Evolutionary conservation across 1,140 invertebrate species (phyloP).

Genomic region (Zaprionus ornatus): DNA sequence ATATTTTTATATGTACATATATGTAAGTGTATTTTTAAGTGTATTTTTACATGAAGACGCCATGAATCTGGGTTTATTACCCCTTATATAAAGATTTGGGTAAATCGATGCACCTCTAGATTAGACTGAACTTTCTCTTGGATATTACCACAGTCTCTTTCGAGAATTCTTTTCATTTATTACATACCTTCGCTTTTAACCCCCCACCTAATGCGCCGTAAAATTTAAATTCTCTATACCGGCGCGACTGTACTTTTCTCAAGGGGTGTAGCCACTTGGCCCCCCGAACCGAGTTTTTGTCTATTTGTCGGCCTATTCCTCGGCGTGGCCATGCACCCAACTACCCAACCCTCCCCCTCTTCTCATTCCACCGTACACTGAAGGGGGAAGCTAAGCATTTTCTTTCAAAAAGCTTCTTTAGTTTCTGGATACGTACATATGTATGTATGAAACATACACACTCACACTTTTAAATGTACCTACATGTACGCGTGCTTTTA

Average conservation of each 20-base stretch:
- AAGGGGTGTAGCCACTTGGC: not conserved
- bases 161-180: no score
- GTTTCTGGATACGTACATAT: conserved; percentile 7
- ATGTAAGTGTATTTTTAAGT: no score
- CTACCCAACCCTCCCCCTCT: not conserved
- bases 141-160: no score
- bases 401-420: conserved; percentile 30
- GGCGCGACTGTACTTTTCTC: not conserved
- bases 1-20: no score
- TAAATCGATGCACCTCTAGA: no score
- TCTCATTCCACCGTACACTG: not conserved
- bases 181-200: no score
- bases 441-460: not conserved
- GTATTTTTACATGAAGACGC: no score
- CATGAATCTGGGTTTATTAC: no score
- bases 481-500: not conserved
- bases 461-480: not conserved
- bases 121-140: no score
- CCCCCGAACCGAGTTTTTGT: not conserved
- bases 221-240: not conserved
- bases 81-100: no score
- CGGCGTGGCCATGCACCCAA: not conserved
- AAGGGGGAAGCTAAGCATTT: conserved; percentile 21
- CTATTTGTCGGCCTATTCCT: not conserved
- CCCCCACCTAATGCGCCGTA: no score